These are phyloP conservation scores for Speoplatyrhinus poulsoni DNA, from an alignment of 2,113 vertebrate species.

Conservation along the genomic window DNA sequence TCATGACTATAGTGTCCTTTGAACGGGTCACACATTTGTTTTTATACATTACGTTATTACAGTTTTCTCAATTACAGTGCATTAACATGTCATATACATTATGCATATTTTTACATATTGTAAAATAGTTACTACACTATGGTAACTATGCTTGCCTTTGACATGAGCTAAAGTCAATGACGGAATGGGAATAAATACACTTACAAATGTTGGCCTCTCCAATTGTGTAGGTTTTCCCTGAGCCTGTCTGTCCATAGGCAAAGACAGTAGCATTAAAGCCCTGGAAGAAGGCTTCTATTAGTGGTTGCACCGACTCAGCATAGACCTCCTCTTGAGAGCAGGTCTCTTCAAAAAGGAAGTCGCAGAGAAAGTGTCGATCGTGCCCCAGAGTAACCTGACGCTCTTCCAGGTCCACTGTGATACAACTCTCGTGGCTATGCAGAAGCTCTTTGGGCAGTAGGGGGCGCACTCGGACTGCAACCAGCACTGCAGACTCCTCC, in stretches of 20 bases:
- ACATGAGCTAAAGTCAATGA: not conserved
- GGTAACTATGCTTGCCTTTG: no score
- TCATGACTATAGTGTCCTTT: no score
- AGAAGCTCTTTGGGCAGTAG: constrained; percentile 89
- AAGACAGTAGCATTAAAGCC: constrained; percentile 94
- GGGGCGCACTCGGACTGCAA: constrained; percentile 87
- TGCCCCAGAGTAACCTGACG: constrained; percentile 82
- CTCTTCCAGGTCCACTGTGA: constrained; percentile 75
- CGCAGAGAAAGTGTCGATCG: constrained; percentile 84
- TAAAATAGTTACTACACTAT: no score
- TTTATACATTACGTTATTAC: no score
- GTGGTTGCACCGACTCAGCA: constrained; percentile 84
- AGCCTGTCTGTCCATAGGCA: constrained; percentile 94
- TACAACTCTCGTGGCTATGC: constrained; percentile 85
- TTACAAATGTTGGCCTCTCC: constrained; percentile 93
- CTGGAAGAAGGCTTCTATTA: constrained; percentile 90
- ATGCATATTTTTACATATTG: no score
- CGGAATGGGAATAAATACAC: constrained; percentile 47
- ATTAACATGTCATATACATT: no score
- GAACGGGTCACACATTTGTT: no score
- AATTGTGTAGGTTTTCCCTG: constrained; percentile 94
- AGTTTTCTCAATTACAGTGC: no score
- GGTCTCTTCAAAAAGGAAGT: constrained; percentile 83
- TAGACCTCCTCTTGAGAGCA: constrained; percentile 87
- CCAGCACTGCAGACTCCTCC: constrained; percentile 84